phyloP scores from a whole-genome alignment of 2,888 invertebrate species.

The Sinhomidia bicolor region DNA sequence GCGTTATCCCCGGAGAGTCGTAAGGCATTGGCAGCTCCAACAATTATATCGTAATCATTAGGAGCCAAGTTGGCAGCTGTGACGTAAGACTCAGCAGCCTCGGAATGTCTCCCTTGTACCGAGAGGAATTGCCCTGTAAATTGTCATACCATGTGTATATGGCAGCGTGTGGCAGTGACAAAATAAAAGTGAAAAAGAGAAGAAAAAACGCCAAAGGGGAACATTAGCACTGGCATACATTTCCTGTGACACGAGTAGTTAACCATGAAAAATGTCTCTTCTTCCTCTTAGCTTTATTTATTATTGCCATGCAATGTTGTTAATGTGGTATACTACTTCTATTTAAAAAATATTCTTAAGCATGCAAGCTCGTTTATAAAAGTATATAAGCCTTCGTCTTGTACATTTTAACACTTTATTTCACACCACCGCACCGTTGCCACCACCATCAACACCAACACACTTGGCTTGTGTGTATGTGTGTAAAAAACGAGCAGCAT shows the following conservation, averaged over 20 bases:
- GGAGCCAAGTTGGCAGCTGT: conserved; percentile 90
- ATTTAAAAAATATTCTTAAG: not conserved
- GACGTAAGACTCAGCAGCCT: conserved; percentile 91
- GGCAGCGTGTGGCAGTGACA: conserved; percentile 29
- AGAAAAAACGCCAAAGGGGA: conserved; percentile 66
- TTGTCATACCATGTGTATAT: conserved; percentile 60
- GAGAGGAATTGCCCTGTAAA: conserved; percentile 92
- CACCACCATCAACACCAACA: conserved; percentile 46
- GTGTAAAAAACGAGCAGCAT: not conserved
- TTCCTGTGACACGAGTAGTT: conserved; percentile 74
- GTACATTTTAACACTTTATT: conserved; percentile 43
- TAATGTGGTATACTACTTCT: conserved; percentile 29
- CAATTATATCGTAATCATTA: conserved; percentile 90
- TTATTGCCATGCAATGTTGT: conserved; percentile 51
- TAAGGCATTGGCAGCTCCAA: conserved; percentile 93
- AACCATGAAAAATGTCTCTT: conserved; percentile 73
- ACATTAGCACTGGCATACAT: conserved; percentile 72
- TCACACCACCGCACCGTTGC: conserved; percentile 9
- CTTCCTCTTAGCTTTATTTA: conserved; percentile 67
- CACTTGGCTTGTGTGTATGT: not conserved
- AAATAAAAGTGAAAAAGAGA: conserved; percentile 53
- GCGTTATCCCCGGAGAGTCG: conserved; percentile 90
- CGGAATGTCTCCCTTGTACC: conserved; percentile 89
- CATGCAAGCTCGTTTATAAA: too few species aligned
- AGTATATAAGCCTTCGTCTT: not conserved